Evolutionary conservation across 2,888 invertebrate species (phyloP).

Genomic region (Megamerina dolium): DNA sequence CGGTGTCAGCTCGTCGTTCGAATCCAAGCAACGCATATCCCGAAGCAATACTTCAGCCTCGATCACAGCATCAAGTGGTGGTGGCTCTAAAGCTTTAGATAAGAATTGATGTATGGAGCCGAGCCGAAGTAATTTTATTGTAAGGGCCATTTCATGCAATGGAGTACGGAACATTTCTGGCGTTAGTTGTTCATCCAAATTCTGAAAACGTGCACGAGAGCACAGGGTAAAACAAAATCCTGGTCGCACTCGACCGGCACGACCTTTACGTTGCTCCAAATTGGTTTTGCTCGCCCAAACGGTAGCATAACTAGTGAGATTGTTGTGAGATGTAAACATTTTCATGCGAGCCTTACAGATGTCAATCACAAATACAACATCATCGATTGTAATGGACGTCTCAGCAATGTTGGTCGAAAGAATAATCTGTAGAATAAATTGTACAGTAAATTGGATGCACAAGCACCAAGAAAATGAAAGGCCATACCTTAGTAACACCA

Average conservation of each 20-base stretch:
- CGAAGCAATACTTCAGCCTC: conserved; percentile 82
- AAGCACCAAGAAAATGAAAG: not conserved
- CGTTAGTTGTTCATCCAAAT: conserved; percentile 81
- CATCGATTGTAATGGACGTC: conserved; percentile 96
- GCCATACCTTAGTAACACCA: conserved; percentile 72
- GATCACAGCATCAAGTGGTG: conserved; percentile 95
- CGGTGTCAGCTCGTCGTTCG: conserved; percentile 82
- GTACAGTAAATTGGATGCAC: not conserved
- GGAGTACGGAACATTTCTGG: conserved; percentile 98
- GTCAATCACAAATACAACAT: conserved; percentile 96
- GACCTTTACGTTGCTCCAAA: conserved; percentile 78
- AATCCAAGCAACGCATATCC: conserved; percentile 89
- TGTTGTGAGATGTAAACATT: conserved; percentile 95
- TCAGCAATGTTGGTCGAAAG: conserved; percentile 97
- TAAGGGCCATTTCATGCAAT: conserved; percentile 87
- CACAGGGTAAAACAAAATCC: conserved; percentile 94
- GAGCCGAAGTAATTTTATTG: conserved; percentile 77
- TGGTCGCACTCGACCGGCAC: conserved; percentile 91
- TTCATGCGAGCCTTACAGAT: conserved; percentile 97
- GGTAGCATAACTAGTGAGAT: conserved; percentile 97
- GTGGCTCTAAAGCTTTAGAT: conserved; percentile 92
- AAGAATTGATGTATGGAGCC: conserved; percentile 92
- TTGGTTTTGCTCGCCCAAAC: conserved; percentile 94
- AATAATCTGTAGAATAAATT: conserved; percentile 76
- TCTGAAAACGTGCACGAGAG: conserved; percentile 65